These are phyloP conservation scores for Fissipunctia ypsillon DNA, from an alignment of 2,888 invertebrate genomes.

Conservation along the genomic window DNA sequence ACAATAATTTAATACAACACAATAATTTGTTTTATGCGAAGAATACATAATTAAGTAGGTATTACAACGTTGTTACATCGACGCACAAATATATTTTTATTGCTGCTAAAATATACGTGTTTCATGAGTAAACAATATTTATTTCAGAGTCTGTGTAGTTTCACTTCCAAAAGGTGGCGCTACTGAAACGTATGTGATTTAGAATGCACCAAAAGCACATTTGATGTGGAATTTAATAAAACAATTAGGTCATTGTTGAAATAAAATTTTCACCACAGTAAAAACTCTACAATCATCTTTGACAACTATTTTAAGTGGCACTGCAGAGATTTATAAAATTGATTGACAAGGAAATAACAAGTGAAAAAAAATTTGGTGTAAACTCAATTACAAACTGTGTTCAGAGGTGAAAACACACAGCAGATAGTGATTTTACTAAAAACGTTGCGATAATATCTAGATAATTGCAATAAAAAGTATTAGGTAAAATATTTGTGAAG, in stretches of 20 bases:
- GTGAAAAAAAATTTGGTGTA: neutral
- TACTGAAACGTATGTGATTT: neutral
- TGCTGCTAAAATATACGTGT: constrained; percentile 23
- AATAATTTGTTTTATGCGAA: constrained; percentile 59
- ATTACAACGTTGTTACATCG: constrained; percentile 29
- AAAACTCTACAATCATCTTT: neutral
- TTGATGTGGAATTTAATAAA: neutral
- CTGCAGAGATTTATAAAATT: constrained; percentile 1
- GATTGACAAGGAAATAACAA: neutral
- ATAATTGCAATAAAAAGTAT: constrained; percentile 3
- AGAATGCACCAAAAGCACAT: neutral
- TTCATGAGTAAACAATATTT: constrained; percentile 2
- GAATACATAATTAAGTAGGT: constrained; percentile 24
- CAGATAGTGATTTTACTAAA: neutral
- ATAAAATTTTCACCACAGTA: too few relatives aligned
- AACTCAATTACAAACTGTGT: neutral
- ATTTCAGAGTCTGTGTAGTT: constrained; percentile 21
- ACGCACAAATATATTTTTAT: constrained; percentile 40
- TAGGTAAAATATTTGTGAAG: neutral
- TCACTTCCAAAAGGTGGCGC: constrained; percentile 1
- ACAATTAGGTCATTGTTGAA: neutral
- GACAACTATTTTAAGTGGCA: neutral
- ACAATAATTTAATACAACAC: constrained; percentile 74
- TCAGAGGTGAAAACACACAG: constrained; percentile 3
- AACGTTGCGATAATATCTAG: neutral